These are phyloP conservation scores for Prionace glauca DNA, from an alignment of 2,797 vertebrate genomes.

Conservation along the genomic window DNA sequence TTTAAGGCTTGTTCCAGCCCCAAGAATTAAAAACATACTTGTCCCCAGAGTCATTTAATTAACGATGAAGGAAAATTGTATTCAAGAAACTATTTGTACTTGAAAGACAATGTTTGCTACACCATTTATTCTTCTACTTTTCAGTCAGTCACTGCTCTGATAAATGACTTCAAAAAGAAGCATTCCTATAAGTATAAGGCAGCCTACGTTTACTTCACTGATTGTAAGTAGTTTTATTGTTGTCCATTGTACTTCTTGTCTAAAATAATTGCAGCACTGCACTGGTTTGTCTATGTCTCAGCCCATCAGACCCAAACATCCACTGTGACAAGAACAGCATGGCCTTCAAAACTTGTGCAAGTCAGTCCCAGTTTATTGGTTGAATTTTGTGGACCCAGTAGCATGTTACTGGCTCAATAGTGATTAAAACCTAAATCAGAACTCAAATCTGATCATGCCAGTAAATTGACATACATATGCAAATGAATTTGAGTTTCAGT, in stretches of 20 bases:
- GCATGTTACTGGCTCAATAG: not conserved
- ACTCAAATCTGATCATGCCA: not conserved
- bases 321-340: not conserved
- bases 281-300: not conserved
- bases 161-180: conserved; percentile 79
- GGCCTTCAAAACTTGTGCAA: not conserved
- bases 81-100: not conserved
- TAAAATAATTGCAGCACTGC: not conserved
- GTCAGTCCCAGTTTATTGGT: not conserved
- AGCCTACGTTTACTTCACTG: conserved; percentile 92
- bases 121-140: conserved; percentile 41
- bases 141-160: conserved; percentile 83
- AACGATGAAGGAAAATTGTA: not conserved
- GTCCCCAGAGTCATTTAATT: not conserved
- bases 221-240: conserved; percentile 73
- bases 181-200: conserved; percentile 79
- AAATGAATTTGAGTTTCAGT: not conserved
- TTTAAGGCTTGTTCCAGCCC: not conserved
- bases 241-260: not conserved
- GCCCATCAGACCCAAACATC: no score
- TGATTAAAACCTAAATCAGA: not conserved
- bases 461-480: not conserved
- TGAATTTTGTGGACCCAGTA: not conserved
- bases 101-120: conserved; percentile 37
- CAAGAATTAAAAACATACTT: not conserved